Base-by-base conservation (phyloP, 2,888 invertebrate genomes). In the Acleris sparsana region DNA sequence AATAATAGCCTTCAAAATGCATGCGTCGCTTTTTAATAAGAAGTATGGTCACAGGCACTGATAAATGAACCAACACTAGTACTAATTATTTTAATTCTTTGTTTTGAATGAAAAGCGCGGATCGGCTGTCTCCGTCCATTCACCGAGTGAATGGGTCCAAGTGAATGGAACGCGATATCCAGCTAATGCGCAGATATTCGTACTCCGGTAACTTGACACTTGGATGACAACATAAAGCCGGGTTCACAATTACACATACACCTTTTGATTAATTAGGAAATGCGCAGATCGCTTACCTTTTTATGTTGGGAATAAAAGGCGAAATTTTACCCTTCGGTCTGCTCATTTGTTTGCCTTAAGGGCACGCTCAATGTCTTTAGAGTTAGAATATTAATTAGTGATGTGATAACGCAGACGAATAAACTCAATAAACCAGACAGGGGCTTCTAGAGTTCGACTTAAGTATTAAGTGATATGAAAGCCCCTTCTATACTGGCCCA, bases 51-150 rank as follows among this genome's bases (percentile, higher is more conserved):
- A 33, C 25, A 29, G 25, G 18, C 43, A 13, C 43, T 53, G n/a
- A 71, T 85, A 84, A 85, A 82, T 83, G 83, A 79, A 74, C 83
- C 85, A 86, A 87, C 89, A 87, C 89, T 83, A 84, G 76, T 80
- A 88, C 88, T 89, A 90, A 90, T 89, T 89, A 89, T 87, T 84
- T 84, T 4, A 39, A 74, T 72, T 72, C 77, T 79, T 76, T 80
- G 79, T 76, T 78, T 73, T 72, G 49, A 63, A 69, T 76, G 71
- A 77, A 78, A 73, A 63, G 69, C 49, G 58, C 20, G 62, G 55
- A 59, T 55, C 58, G 53, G 62, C 25, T 60, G 55, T 67, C 59
- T 71, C 67, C 70, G 70, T 73, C 75, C 76, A 73, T 53, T 70
- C 72, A 64, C 64, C 69, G 72, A 71, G 59, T 71, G 75, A 74